Conservation (phyloP, 1,140 invertebrate species). For the Psix sp. region DNA sequence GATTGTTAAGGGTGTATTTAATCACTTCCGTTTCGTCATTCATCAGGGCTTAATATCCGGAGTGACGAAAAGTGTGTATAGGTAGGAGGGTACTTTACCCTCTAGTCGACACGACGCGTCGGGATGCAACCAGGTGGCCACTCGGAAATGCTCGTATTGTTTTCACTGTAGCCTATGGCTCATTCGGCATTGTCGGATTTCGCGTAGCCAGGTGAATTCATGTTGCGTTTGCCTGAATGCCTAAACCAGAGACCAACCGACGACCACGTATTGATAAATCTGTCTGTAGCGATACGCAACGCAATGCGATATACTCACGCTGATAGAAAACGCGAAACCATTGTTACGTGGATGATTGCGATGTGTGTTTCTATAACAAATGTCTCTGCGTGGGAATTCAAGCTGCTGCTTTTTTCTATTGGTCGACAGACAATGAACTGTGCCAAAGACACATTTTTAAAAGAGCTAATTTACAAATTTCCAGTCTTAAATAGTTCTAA, state of each 20-base stretch:
- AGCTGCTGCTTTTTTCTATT: background rate
- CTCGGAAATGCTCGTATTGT: slow-evolving; percentile 63
- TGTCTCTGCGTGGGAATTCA: background rate
- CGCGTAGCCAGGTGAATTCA: slow-evolving; percentile 66
- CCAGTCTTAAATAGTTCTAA: no score
- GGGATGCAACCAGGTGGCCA: slow-evolving; percentile 62
- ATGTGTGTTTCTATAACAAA: slow-evolving; percentile 34
- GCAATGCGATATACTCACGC: slow-evolving; percentile 52
- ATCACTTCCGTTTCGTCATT: slow-evolving; percentile 71
- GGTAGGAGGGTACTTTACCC: slow-evolving; percentile 44
- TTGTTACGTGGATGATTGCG: slow-evolving; percentile 50
- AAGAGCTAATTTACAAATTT: no score
- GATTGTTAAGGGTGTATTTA: slow-evolving; percentile 61
- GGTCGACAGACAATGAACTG: no score
- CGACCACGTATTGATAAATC: slow-evolving; percentile 60
- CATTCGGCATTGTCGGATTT: slow-evolving; percentile 62
- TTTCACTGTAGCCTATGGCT: slow-evolving; percentile 52
- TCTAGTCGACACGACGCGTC: slow-evolving; percentile 39
- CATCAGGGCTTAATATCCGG: slow-evolving; percentile 68
- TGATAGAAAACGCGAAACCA: slow-evolving; percentile 61
- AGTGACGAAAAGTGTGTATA: slow-evolving; percentile 45
- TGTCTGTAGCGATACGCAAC: slow-evolving; percentile 35
- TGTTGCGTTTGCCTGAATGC: slow-evolving; percentile 51
- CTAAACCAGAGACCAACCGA: slow-evolving; percentile 56
- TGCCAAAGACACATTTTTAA: no score